Conservation (phyloP, 2,113 vertebrate species). For the Corynorhinus townsendii region DNA sequence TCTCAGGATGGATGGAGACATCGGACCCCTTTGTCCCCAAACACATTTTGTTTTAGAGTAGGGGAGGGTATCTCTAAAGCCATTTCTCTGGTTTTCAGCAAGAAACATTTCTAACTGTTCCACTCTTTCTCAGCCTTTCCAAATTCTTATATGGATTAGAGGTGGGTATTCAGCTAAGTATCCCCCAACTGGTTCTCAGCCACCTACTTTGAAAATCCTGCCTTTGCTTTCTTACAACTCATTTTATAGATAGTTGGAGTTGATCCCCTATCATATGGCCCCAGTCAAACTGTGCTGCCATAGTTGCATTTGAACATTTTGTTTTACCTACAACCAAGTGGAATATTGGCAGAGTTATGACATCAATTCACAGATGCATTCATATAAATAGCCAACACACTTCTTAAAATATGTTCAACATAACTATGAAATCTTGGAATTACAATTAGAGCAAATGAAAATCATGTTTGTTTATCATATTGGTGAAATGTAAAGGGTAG, state of each 20-base stretch:
- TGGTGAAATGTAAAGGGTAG: neutral
- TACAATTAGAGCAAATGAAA: neutral
- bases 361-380: neutral
- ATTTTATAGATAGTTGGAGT: neutral
- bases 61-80: neutral
- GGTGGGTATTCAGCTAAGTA: neutral
- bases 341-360: neutral
- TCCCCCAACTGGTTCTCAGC: neutral
- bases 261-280: neutral
- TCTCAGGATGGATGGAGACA: neutral
- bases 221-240: neutral
- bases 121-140: neutral
- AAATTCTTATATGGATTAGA: neutral
- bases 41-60: neutral
- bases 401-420: neutral
- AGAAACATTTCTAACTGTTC: neutral
- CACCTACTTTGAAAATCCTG: neutral
- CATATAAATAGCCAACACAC: neutral
- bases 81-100: neutral
- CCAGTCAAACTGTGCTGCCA: neutral
- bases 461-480: neutral
- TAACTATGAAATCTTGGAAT: slow-evolving; percentile 15
- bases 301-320: neutral
- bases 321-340: neutral
- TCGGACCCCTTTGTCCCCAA: neutral